Base-by-base conservation (phyloP, 2,888 invertebrate genomes). In the Imbricaverruca yamaguchii region DNA sequence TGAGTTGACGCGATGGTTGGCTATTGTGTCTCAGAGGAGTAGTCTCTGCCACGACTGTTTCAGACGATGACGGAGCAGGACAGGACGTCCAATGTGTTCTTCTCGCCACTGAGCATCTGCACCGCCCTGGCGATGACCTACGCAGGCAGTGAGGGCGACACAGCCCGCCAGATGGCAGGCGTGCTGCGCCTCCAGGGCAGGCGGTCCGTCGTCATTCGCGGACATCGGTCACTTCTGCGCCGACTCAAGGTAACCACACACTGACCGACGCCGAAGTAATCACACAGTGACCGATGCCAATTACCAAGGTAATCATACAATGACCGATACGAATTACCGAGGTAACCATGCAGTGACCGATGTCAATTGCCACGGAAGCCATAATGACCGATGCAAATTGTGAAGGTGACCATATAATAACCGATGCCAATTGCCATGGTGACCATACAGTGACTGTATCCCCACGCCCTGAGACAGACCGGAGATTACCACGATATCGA, bases 121-220 rank as follows among this genome's bases (percentile, higher is more conserved):
- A 69, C 69, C 12, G 69, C 69, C 2, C 69, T 69, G 69, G 69
- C 69, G 39, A 69, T 69, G 69, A 69, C 69, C 15, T 69, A 39
- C 39, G 69, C 69, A 39, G 69, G 69, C 69, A 69, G 69, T 69
- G 15, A 15, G 25, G 69, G 69, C 69, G 39, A 69, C 15, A 69
- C 69, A 0, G 18, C 39, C 7, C 15, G 15, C 39, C 69, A 69
- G 69, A 69, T 69, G 69, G 69, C 25, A 39, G 8, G 7, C 13
- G 69, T 69, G 69, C 1, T 69, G 69, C 39, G 39, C 69, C 39
- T 13, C 39, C 7, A 10, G 39, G 12, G 39, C 39, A 23, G 39
- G 15, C 69, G 69, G 12, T 15, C 39, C 2, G 10, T 23, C 4
- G 39, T 69, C 25, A 69, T 69, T 25, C 69, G 69, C 13, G 69